Evolutionary conservation across 2,888 invertebrate species (phyloP).

Genomic region (Argyra leucocephala): DNA sequence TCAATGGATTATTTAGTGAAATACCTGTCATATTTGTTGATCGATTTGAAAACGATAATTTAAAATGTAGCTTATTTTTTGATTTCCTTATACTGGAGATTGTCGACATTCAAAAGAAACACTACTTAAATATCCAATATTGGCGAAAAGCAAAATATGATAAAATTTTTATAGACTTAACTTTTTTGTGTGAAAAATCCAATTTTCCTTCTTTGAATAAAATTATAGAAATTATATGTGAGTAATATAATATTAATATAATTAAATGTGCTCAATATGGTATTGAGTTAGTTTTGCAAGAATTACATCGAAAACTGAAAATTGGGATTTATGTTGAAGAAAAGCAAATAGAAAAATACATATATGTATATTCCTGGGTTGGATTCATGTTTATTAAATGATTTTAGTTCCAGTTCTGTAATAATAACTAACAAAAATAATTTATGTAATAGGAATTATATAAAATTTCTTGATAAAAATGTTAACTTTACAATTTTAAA

Average conservation of each 20-base stretch:
- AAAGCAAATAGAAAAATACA: slow-evolving; percentile 49
- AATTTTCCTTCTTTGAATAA: slow-evolving; percentile 58
- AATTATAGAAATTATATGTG: slow-evolving; percentile 48
- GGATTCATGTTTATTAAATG: slow-evolving; percentile 46
- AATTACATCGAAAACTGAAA: slow-evolving; percentile 47
- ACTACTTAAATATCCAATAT: slow-evolving; percentile 47
- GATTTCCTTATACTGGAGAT: slow-evolving; percentile 72
- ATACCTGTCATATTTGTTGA: slow-evolving; percentile 55
- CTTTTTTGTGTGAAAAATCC: slow-evolving; percentile 52
- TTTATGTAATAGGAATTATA: slow-evolving; percentile 22
- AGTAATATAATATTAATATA: slow-evolving; percentile 25
- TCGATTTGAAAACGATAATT: slow-evolving; percentile 46
- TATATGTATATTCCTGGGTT: slow-evolving; percentile 51
- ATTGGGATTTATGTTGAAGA: slow-evolving; percentile 54
- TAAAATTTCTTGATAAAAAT: slow-evolving; percentile 24
- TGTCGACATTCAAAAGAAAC: slow-evolving; percentile 48
- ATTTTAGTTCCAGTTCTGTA: slow-evolving; percentile 47
- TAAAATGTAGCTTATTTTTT: slow-evolving; percentile 49
- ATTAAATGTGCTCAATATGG: slow-evolving; percentile 50
- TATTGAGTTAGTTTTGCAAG: slow-evolving; percentile 53
- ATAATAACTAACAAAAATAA: slow-evolving; percentile 46
- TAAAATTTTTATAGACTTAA: slow-evolving; percentile 71
- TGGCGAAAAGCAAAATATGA: slow-evolving; percentile 48
- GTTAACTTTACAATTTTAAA: slow-evolving; percentile 47
- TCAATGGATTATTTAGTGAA: slow-evolving; percentile 51